Conservation (phyloP, 2,888 invertebrate species). For the Hirtodrosophila confusa region DNA sequence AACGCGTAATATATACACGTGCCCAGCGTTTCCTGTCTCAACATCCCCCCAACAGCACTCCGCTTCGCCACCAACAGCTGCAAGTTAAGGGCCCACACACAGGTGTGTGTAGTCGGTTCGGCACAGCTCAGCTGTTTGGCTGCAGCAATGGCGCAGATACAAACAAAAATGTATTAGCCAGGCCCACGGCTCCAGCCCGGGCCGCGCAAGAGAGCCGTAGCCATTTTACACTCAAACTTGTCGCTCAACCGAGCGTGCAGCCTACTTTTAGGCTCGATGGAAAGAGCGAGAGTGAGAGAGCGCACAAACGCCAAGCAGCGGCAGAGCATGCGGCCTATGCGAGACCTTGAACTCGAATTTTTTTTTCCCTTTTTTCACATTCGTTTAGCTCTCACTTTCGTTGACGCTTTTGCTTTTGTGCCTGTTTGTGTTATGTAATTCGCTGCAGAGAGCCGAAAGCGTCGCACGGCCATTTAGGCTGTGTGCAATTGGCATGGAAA, state of each 20-base stretch:
- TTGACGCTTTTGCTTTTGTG: constrained; percentile 49
- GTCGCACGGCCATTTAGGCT: constrained; percentile 47
- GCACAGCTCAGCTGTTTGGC: constrained; percentile 66
- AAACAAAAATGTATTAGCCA: constrained; percentile 69
- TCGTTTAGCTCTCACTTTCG: constrained; percentile 16
- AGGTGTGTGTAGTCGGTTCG: constrained; percentile 24
- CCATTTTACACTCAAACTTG: constrained; percentile 34
- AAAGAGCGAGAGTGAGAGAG: constrained; percentile 9
- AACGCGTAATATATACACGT: constrained; percentile 67
- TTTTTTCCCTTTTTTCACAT: constrained; percentile 31
- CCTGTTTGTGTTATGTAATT: constrained; percentile 62
- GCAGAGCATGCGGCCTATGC: constrained; percentile 82
- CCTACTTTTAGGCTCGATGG: constrained; percentile 73
- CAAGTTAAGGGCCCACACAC: constrained; percentile 12
- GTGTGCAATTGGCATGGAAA: constrained; percentile 66
- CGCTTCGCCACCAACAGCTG: constrained; percentile 23
- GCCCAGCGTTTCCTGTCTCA: constrained; percentile 30
- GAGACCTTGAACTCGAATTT: constrained; percentile 83
- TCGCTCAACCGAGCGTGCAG: constrained; percentile 48
- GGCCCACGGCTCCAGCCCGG: constrained; percentile 51
- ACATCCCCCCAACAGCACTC: neutral
- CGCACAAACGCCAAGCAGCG: neutral
- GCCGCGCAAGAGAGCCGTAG: constrained; percentile 13
- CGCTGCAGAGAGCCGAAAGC: constrained; percentile 22
- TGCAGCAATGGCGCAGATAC: constrained; percentile 50